Percentiles rank a stretch among this genome's conserved stretches.
Conservation (phyloP, 1,140 invertebrate species). For the Acromyrmex echinatior region DNA sequence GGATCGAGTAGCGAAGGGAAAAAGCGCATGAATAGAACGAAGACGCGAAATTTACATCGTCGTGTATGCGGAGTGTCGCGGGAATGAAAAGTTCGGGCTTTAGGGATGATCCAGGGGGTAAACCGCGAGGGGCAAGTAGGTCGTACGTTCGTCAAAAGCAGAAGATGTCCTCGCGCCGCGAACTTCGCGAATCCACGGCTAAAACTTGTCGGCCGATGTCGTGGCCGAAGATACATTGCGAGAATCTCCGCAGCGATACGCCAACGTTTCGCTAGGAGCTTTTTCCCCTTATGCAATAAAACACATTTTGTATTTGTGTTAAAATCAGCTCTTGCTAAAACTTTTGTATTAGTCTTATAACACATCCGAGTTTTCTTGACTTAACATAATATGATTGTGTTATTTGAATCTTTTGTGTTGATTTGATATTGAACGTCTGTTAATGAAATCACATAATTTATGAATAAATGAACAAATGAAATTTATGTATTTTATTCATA, state of each 20-base stretch:
- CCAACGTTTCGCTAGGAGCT: neutral
- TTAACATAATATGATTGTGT: too few relatives aligned
- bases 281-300: too few relatives aligned
- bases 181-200: conserved; percentile 39
- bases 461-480: too few relatives aligned
- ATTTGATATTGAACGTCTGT: too few relatives aligned
- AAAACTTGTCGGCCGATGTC: conserved; percentile 22
- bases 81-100: conserved; percentile 51
- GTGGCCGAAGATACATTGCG: conserved; percentile 50
- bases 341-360: too few relatives aligned
- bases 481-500: too few relatives aligned
- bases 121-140: conserved; percentile 40
- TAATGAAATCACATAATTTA: too few relatives aligned
- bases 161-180: neutral
- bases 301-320: too few relatives aligned
- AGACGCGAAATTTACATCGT: conserved; percentile 35
- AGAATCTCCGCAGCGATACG: neutral
- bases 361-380: too few relatives aligned
- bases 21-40: conserved; percentile 16
- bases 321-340: too few relatives aligned
- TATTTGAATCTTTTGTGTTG: too few relatives aligned
- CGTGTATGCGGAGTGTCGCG: conserved; percentile 4
- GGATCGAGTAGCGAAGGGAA: neutral
- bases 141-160: conserved; percentile 37
- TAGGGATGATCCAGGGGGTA: conserved; percentile 34